Percentiles rank a stretch among this genome's conserved stretches.
phyloP scores from a whole-genome alignment of 2,797 vertebrate genomes.

The Rhincodon typus region DNA sequence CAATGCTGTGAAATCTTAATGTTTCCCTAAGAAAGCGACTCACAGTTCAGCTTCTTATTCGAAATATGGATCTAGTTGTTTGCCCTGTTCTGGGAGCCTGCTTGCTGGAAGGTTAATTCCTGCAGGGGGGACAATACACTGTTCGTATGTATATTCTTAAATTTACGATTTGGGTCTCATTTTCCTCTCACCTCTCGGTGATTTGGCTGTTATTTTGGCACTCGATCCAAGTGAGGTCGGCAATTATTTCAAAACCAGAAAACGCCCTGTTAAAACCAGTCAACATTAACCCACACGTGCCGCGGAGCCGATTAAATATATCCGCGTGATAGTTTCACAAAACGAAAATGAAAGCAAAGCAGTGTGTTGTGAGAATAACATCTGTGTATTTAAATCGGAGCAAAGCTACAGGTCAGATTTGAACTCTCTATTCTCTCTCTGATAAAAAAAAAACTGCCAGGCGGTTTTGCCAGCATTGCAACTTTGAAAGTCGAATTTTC shows the following conservation, averaged over 20 bases:
- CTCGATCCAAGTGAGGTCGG: not conserved
- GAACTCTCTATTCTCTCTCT: not conserved
- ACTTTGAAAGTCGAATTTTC: too few relatives aligned
- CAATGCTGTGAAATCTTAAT: too few relatives aligned
- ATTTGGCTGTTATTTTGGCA: not conserved
- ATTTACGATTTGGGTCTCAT: not conserved
- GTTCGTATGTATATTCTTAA: not conserved
- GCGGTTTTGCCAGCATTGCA: not conserved
- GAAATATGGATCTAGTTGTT: not conserved
- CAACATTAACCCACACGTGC: not conserved
- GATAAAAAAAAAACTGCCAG: too few relatives aligned
- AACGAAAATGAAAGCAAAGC: not conserved
- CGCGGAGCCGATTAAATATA: not conserved
- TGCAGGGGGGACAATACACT: not conserved
- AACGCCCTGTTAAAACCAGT: not conserved
- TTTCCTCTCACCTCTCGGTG: not conserved
- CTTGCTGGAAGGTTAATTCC: not conserved
- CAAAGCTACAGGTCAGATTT: not conserved
- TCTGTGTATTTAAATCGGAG: not conserved
- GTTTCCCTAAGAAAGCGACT: not conserved
- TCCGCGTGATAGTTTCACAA: not conserved
- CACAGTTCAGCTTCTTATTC: not conserved
- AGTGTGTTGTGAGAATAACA: not conserved
- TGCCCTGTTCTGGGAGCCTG: not conserved
- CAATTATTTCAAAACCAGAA: not conserved